Evolutionary conservation across 2,797 vertebrate species (phyloP), one percentile per base, ranked within the genome.

Genomic region (Pangasius larnaudii): DNA sequence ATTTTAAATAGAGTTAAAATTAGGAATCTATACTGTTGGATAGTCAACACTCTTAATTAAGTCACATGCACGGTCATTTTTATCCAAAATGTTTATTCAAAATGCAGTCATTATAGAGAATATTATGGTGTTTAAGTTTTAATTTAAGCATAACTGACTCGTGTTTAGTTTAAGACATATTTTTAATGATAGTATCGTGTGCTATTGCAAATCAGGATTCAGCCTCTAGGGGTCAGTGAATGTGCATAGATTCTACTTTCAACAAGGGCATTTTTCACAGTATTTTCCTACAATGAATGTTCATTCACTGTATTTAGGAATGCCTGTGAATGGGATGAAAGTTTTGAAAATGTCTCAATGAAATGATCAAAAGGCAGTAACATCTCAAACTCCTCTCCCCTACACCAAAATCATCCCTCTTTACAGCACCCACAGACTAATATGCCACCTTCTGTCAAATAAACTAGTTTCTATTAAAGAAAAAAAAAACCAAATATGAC

Each of bases 141-240:
- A 22, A 58, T 58, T 72, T n/a, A 85, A 72, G 24, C 30, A 36
- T 71, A 19, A 71, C 10, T 24, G 59, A 33, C 7, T 56, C 7
- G 6, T 78, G 27, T 19, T 4, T 30, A 16, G 19, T 51, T 58
- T 51, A 5, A 39, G 39, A 39, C 2, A 9, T 36, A 22, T 33
- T 51, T 61, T 30, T 82, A 7, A 24, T 33, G 19, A 58, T 36
- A 46, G 7, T 39, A 49, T 30, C 72, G 51, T 59, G 16, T 49
- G 30, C 18, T 36, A 58, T 49, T 79, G 81, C 58, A 85, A 49
- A 22, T 39, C 33, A 30, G 11, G 0, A 39, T 22, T 75, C 22
- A 5, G 63, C 87, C 89, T 77, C 67, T 82, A 89, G 87, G 58
- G 82, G 87, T 84, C 83, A 88, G 85, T 75, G 82, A 81, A 56